Evolutionary conservation across 2,797 vertebrate species (phyloP).

Genomic region (Sebastes iracundus): DNA sequence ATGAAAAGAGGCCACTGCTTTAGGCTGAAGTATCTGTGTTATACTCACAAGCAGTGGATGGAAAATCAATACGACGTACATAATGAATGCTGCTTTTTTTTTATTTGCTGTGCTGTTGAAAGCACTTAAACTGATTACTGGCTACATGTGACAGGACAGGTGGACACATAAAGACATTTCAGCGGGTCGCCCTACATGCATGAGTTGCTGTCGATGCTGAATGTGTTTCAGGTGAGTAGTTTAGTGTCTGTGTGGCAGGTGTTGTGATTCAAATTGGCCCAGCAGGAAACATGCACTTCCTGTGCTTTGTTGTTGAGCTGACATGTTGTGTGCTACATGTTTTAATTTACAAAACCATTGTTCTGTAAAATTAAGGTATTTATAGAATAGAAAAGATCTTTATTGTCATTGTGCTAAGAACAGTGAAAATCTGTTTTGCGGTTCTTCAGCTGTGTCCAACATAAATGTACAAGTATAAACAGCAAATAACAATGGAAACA

Average conservation of each 20-base stretch:
- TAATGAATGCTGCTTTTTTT: constrained; percentile 2
- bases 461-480: no score
- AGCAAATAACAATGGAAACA: no score
- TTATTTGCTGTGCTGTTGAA: neutral
- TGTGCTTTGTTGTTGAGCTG: neutral
- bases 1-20: neutral
- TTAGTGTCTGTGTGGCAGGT: constrained; percentile 4
- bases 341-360: neutral
- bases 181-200: neutral
- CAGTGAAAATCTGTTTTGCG: no score
- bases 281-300: neutral
- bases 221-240: neutral
- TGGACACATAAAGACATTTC: neutral
- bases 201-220: neutral
- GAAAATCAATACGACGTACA: constrained; percentile 28
- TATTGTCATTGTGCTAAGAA: neutral
- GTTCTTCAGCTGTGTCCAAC: no score
- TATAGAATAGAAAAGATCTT: neutral
- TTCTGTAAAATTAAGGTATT: neutral
- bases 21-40: neutral
- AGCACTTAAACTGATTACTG: constrained; percentile 11
- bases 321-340: neutral
- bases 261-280: neutral
- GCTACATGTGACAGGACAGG: neutral
- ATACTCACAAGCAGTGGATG: neutral